phyloP scores from a whole-genome alignment of 2,113 vertebrate species.

The Zosterops lateralis region DNA sequence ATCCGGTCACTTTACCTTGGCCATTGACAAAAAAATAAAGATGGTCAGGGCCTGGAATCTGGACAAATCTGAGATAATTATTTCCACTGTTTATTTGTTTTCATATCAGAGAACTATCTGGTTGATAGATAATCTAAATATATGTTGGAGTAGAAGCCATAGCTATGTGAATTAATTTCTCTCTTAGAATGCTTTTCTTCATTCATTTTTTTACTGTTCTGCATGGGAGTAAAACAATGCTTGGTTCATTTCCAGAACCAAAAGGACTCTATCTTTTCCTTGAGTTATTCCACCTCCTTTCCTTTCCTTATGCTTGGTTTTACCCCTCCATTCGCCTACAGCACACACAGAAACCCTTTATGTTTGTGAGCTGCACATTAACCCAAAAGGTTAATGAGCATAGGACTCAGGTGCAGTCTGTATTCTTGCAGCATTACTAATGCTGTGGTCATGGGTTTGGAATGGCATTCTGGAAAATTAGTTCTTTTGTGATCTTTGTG shows the following conservation, averaged over 20 bases:
- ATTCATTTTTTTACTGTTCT: background rate
- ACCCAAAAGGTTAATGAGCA: constrained; percentile 38
- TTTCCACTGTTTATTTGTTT: background rate
- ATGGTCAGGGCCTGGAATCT: background rate
- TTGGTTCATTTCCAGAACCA: constrained; percentile 11
- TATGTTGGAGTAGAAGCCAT: background rate
- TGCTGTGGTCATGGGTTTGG: constrained; percentile 40
- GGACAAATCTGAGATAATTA: background rate
- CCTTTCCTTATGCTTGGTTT: background rate
- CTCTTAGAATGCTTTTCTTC: background rate
- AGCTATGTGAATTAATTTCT: background rate
- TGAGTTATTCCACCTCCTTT: background rate
- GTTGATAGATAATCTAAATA: background rate
- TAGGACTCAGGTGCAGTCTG: constrained; percentile 31
- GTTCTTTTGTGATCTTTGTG: background rate
- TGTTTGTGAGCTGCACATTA: constrained; percentile 10
- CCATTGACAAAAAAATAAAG: constrained; percentile 22
- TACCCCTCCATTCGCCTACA: background rate
- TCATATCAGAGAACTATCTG: background rate
- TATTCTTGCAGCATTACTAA: background rate
- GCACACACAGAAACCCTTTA: background rate
- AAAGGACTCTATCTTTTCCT: constrained; percentile 10
- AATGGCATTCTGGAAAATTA: constrained; percentile 48
- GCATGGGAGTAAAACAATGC: background rate
- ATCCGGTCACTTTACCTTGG: constrained; percentile 46